Conservation (phyloP, 2,888 invertebrate species). For the Drosophila anomelani region DNA sequence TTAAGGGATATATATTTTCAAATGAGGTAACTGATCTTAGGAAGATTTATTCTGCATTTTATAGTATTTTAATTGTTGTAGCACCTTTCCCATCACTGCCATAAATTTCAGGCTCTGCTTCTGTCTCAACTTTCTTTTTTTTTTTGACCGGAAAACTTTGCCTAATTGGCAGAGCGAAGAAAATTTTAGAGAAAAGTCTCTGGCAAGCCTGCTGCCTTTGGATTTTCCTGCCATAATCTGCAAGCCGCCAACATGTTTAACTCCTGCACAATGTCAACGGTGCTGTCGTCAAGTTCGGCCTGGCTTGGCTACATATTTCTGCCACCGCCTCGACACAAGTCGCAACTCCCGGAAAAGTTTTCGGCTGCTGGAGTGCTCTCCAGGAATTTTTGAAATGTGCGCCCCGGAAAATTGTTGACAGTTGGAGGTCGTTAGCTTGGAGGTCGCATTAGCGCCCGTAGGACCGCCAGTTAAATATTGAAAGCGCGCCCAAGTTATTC, state of each 20-base stretch:
- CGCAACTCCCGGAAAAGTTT: constrained; percentile 62
- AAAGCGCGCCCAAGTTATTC: constrained; percentile 74
- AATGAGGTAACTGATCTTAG: neutral
- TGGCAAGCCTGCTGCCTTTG: constrained; percentile 21
- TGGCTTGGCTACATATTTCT: constrained; percentile 53
- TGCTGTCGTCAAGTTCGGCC: constrained; percentile 47
- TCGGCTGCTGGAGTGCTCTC: constrained; percentile 45
- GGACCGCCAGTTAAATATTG: constrained; percentile 68
- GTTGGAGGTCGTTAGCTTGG: constrained; percentile 64
- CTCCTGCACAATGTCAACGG: constrained; percentile 71
- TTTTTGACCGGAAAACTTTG: constrained; percentile 54
- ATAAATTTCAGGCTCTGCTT: constrained; percentile 51
- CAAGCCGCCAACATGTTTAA: constrained; percentile 66
- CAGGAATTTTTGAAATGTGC: constrained; percentile 56
- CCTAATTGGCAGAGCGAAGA: constrained; percentile 60
- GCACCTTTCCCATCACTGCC: neutral
- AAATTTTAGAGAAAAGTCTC: constrained; percentile 12
- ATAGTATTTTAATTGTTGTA: neutral
- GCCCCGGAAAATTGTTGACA: constrained; percentile 68
- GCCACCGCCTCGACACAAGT: constrained; percentile 59
- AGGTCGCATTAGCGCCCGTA: constrained; percentile 60
- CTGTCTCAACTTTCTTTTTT: constrained; percentile 39
- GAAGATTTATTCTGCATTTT: neutral
- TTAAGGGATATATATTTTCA: neutral
- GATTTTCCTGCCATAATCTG: constrained; percentile 56